Conservation (phyloP, 2,797 vertebrate species). For the Cygnus olor region DNA sequence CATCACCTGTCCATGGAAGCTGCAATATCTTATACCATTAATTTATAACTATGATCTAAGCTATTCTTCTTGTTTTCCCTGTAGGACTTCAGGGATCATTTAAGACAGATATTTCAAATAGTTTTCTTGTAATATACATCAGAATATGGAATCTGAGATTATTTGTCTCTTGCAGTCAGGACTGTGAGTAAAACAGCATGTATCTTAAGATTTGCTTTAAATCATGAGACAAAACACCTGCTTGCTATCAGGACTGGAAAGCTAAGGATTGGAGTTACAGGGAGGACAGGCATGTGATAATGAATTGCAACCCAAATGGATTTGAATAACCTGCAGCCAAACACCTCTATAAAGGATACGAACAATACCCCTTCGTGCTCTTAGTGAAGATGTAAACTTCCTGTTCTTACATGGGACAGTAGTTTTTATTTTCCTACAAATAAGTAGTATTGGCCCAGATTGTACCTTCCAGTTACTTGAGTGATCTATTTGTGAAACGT, state of each 20-base stretch:
- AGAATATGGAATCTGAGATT: not conserved
- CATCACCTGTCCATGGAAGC: fast-evolving
- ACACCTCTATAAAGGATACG: not conserved
- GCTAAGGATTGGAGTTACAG: not conserved
- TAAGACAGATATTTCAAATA: not conserved
- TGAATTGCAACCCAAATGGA: not conserved
- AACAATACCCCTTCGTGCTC: fast-evolving
- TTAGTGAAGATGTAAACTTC: not conserved
- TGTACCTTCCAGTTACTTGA: not conserved
- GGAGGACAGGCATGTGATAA: not conserved
- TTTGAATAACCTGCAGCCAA: not conserved
- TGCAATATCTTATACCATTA: not conserved
- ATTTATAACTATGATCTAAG: not conserved
- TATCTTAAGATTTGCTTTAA: not conserved
- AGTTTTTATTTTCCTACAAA: not conserved
- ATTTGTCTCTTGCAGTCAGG: not conserved
- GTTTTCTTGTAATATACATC: not conserved
- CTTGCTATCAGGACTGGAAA: not conserved
- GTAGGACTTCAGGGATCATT: not conserved
- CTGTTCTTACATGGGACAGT: not conserved
- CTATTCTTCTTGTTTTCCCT: not conserved
- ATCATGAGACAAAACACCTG: not conserved
- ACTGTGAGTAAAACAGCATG: not conserved
- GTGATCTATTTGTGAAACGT: not conserved
- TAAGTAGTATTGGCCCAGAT: not conserved